Percentiles rank a stretch among this genome's conserved stretches.
phyloP scores from a whole-genome alignment of 2,888 invertebrate species.

The Phlogophora meticulosa region DNA sequence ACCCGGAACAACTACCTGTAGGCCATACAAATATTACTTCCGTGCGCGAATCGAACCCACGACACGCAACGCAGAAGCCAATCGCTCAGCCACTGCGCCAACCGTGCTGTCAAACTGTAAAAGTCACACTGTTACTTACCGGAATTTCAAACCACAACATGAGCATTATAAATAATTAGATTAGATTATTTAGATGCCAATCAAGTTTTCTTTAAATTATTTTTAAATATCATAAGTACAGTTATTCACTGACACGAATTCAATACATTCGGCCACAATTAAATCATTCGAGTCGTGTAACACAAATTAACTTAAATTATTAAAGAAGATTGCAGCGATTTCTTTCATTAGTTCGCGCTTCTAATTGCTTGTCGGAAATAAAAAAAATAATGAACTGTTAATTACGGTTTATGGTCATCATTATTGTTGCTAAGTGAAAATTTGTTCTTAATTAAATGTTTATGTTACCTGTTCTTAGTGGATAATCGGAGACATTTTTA shows the following conservation, averaged over 20 bases:
- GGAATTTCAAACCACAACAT: too few species aligned
- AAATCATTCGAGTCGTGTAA: slow-evolving; percentile 19
- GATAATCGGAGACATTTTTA: slow-evolving; percentile 45
- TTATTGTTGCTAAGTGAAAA: slow-evolving; percentile 53
- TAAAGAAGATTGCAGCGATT: slow-evolving; percentile 44
- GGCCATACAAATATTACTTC: too few species aligned
- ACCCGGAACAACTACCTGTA: too few species aligned
- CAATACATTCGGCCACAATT: slow-evolving; percentile 22
- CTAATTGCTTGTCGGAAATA: slow-evolving; percentile 58
- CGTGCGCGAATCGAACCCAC: too few species aligned
- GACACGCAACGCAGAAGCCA: too few species aligned
- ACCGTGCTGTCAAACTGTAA: too few species aligned
- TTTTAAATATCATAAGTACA: slow-evolving; percentile 4
- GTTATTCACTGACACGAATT: slow-evolving; percentile 15
- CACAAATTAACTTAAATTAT: slow-evolving; percentile 35
- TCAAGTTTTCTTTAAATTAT: not conserved
- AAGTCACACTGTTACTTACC: too few species aligned
- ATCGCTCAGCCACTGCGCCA: too few species aligned
- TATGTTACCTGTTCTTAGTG: slow-evolving; percentile 42
- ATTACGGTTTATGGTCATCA: slow-evolving; percentile 56
- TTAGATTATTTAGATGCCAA: not conserved
- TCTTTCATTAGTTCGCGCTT: slow-evolving; percentile 52
- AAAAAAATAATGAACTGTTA: slow-evolving; percentile 63
- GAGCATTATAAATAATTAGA: too few species aligned
- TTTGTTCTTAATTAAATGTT: slow-evolving; percentile 59